These are phyloP conservation scores for Rhodinocichla rosea DNA, from an alignment of 2,113 vertebrate species.

Conservation along the genomic window DNA sequence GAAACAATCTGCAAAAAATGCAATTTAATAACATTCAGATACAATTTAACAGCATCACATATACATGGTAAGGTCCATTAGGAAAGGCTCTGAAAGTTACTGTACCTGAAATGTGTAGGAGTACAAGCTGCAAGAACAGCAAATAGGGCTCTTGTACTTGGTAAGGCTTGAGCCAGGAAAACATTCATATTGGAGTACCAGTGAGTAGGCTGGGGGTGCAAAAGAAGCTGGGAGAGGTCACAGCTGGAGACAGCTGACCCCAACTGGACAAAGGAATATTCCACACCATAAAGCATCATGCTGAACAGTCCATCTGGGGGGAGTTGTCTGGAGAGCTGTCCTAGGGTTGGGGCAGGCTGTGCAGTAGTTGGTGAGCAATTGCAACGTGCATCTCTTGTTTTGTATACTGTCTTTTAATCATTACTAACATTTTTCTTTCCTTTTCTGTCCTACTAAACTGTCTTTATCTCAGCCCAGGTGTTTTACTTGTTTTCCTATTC, in stretches of 20 bases:
- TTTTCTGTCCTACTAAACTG: neutral
- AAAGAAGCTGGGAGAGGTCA: neutral
- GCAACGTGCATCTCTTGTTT: neutral
- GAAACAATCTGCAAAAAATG: neutral
- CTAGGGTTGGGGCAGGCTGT: neutral
- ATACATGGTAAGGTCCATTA: neutral
- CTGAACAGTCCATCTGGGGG: neutral
- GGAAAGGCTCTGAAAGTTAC: neutral
- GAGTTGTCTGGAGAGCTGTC: neutral
- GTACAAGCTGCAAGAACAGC: neutral
- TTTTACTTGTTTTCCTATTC: neutral
- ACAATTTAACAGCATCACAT: neutral
- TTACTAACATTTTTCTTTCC: neutral
- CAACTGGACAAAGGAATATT: neutral
- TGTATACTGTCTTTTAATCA: neutral
- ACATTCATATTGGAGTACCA: neutral
- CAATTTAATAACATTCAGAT: neutral
- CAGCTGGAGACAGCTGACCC: neutral
- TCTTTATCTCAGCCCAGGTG: fast-evolving
- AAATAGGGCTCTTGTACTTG: neutral
- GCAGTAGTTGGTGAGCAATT: neutral
- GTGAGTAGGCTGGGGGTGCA: neutral
- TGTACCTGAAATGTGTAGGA: neutral
- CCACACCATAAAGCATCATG: neutral
- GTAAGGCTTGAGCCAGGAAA: neutral